phyloP scores from a whole-genome alignment of 2,888 invertebrate genomes.

The Gandaritis pyraliata region DNA sequence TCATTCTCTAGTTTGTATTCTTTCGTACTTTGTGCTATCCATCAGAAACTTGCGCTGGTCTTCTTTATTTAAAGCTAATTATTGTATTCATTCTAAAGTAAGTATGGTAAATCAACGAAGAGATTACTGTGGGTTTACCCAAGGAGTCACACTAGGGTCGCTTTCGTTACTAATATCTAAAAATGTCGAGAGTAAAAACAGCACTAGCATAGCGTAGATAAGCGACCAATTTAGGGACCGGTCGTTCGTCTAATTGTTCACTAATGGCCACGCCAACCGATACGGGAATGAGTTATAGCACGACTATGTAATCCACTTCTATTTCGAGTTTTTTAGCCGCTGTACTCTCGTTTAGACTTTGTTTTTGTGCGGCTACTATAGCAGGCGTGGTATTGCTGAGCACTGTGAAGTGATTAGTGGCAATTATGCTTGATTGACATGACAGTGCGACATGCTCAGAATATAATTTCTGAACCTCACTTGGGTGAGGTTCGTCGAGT shows the following conservation, averaged over 20 bases:
- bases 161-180: slow-evolving; percentile 4
- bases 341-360: slow-evolving; percentile 4
- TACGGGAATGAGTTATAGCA: slow-evolving; percentile 56
- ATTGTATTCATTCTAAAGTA: too few species aligned
- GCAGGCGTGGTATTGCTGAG: not conserved
- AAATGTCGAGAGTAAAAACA: slow-evolving; percentile 24
- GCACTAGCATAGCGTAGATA: slow-evolving; percentile 51
- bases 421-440: not conserved
- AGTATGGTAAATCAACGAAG: not conserved
- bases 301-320: slow-evolving; percentile 43
- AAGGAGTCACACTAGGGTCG: slow-evolving; percentile 12
- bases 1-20: too few species aligned
- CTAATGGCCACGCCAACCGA: slow-evolving; percentile 62
- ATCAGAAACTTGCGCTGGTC: too few species aligned
- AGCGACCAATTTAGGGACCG: slow-evolving; percentile 52
- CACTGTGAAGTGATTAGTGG: not conserved
- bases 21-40: too few species aligned
- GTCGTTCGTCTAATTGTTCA: slow-evolving; percentile 71
- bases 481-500: too few species aligned
- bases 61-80: too few species aligned
- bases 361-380: not conserved
- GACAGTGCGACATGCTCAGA: not conserved
- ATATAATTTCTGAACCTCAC: not conserved
- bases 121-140: slow-evolving; percentile 4
- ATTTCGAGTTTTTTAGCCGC: slow-evolving; percentile 21